phyloP scores from a whole-genome alignment of 2,797 vertebrate genomes.

The Agapornis canus region DNA sequence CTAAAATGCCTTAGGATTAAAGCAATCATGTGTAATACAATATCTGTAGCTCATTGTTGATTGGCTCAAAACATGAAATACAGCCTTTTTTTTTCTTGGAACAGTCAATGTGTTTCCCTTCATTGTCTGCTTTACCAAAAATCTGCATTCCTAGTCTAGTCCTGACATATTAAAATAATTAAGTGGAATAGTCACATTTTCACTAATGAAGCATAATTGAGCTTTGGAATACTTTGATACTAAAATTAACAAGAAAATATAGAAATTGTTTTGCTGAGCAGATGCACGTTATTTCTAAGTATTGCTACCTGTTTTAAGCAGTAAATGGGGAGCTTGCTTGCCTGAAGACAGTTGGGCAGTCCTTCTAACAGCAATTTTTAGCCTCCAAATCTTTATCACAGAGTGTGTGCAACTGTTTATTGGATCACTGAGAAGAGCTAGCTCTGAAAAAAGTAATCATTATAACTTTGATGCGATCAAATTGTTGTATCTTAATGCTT shows the following conservation, averaged over 20 bases:
- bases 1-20: constrained; percentile 74
- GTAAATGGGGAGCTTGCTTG: background rate
- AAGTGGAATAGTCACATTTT: constrained; percentile 69
- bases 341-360: background rate
- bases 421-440: background rate
- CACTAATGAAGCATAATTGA: constrained; percentile 71
- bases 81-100: constrained; percentile 58
- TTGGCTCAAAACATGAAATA: constrained; percentile 71
- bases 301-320: background rate
- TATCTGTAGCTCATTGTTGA: constrained; percentile 59
- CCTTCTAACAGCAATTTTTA: background rate
- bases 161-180: constrained; percentile 74
- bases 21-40: constrained; percentile 76
- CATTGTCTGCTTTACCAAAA: constrained; percentile 60
- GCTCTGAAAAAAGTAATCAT: background rate
- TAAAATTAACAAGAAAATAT: constrained; percentile 50
- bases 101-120: constrained; percentile 32
- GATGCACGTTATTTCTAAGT: background rate
- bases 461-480: background rate
- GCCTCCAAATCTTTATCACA: background rate
- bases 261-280: constrained; percentile 25
- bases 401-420: background rate
- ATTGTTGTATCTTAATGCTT: background rate
- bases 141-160: constrained; percentile 67
- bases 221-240: constrained; percentile 66